A percentile compares a stretch with the other conserved stretches of the same genome.
Conservation (phyloP, 1,140 invertebrate species). For the Heliconius hermathena region DNA sequence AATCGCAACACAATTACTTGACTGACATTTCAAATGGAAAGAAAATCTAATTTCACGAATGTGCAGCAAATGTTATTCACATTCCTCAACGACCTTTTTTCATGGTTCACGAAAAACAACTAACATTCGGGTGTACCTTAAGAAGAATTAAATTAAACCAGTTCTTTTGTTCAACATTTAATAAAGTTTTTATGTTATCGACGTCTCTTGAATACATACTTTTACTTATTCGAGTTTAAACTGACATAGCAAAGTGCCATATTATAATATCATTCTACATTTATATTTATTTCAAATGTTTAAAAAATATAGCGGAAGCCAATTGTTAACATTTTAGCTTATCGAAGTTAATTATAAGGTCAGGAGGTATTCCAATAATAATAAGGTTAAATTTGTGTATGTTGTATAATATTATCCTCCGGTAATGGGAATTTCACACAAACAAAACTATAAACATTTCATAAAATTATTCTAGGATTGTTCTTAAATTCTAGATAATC, state of each 20-base stretch:
- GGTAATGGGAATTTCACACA: not conserved
- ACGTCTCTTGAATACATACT: not conserved
- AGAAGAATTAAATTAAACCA: conserved; percentile 7
- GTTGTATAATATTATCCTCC: too few species aligned
- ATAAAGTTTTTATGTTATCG: not conserved
- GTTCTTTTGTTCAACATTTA: not conserved
- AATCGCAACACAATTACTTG: not conserved
- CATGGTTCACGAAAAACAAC: conserved; percentile 13
- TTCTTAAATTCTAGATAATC: too few species aligned
- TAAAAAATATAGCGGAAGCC: too few species aligned
- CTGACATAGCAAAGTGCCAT: not conserved
- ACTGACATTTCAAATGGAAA: not conserved
- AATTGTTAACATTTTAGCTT: too few species aligned
- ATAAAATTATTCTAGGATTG: too few species aligned
- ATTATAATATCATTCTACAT: too few species aligned
- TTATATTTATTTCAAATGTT: too few species aligned
- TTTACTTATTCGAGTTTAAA: not conserved
- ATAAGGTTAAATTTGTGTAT: too few species aligned
- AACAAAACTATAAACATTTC: too few species aligned
- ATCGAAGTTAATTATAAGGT: too few species aligned
- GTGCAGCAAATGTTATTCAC: not conserved
- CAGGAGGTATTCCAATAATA: too few species aligned
- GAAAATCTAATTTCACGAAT: not conserved
- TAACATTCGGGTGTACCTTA: not conserved
- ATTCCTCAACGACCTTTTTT: not conserved